A percentile compares a stretch with the other conserved stretches of the same genome.
These are phyloP conservation scores for Meriones psammophilus DNA, from an alignment of 2,797 vertebrate genomes.

Conservation along the genomic window DNA sequence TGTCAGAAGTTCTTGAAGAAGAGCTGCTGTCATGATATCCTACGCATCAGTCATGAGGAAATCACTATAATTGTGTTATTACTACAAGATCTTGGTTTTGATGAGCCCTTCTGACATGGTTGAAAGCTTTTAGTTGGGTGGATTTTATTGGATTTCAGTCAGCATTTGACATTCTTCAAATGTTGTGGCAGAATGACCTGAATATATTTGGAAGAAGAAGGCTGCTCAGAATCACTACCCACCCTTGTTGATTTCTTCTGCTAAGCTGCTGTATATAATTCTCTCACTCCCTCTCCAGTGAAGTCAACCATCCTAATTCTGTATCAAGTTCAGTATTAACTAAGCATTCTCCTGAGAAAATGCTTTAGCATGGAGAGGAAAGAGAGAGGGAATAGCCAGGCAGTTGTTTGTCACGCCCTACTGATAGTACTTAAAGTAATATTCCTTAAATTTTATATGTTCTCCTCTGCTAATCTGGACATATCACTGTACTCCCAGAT, in stretches of 20 bases:
- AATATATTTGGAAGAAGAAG: neutral
- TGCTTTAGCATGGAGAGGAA: neutral
- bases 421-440: neutral
- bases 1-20: constrained; percentile 12
- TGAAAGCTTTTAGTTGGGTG: constrained; percentile 44
- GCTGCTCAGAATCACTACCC: neutral
- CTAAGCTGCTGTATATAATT: neutral
- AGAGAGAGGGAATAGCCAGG: neutral
- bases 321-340: neutral
- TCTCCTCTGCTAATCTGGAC: neutral
- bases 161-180: constrained; percentile 5
- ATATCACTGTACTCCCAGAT: neutral
- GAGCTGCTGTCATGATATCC: neutral
- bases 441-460: neutral
- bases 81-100: constrained; percentile 30
- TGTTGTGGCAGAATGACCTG: neutral
- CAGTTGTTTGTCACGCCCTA: neutral
- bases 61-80: constrained; percentile 70
- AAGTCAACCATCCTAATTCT: neutral
- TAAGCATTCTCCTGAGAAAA: neutral
- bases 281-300: neutral
- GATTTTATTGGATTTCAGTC: constrained; percentile 48
- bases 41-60: constrained; percentile 62
- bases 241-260: neutral
- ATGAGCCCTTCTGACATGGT: neutral